Evolutionary conservation across 2,888 invertebrate species (phyloP), one percentile per base, ranked within the genome.

Genomic region (Tenthredo amoena): DNA sequence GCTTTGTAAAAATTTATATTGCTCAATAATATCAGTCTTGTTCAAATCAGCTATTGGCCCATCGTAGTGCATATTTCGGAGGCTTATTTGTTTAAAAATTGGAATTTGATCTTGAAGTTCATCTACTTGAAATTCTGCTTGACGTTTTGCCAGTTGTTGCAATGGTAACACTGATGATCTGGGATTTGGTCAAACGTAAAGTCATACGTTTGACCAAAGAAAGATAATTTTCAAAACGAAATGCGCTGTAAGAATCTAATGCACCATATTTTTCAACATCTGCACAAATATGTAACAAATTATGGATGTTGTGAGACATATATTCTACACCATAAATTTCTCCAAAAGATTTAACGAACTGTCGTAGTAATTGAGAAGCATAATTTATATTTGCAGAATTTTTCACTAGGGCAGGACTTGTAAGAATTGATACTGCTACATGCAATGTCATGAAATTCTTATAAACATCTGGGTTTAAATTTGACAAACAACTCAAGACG

Each of bases 271-370:
- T 79, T 85, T 58, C 58, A 47, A 50, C 71, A 68, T 79, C 72
- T 15, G 26, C 71, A 34, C 65, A 50, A 34, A 81, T 10, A 81
- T 85, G 68, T 50, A 77, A 43, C 40, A 85, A 85, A 85, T 85
- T 85, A 34, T 85, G 85, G 31, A 85, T 50, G n/a, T 85, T 81
- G 62, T 85, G 81, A 12, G 74, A 55, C 37, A 85, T 77, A 50
- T 40, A 55, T 55, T 40, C 37, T 9, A 71, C 37, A 18, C 37
- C 79, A 85, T 79, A 85, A n/a, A 85, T 65, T 12, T 79, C 43
- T 21, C 76, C 50, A 68, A 79, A 85, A 58, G 26, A 40, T n/a
- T 21, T 34, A 40, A 79, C 81, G 68, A 72, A 85, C 34, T 77
- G 43, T 50, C 65, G 62, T 31, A 85, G 10, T 9, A 85, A 21